A percentile compares a stretch with the other conserved stretches of the same genome.
phyloP scores from a whole-genome alignment of 2,113 vertebrate species.

The Mustelus asterias region DNA sequence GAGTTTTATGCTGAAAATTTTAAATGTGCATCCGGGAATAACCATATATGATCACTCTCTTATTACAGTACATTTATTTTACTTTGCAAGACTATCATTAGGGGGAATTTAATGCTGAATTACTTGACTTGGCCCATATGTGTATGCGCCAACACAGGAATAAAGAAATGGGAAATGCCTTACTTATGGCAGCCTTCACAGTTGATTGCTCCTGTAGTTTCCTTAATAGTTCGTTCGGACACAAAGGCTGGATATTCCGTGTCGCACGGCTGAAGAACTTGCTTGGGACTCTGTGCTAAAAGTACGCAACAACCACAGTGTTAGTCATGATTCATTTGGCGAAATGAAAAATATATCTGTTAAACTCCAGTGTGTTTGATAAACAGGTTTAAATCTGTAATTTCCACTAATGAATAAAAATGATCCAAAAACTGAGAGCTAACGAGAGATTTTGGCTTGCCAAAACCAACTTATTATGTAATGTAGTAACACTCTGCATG shows the following conservation, averaged over 20 bases:
- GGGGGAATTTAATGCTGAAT: not conserved
- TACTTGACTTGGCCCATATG: not conserved
- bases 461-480: not conserved
- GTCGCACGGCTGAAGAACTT: conserved; percentile 87
- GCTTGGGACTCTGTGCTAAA: conserved; percentile 78
- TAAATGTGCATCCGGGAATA: not conserved
- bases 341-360: not conserved
- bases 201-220: conserved; percentile 86
- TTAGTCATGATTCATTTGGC: not conserved
- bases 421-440: not conserved
- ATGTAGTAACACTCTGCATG: not conserved
- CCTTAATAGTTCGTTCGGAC: conserved; percentile 97
- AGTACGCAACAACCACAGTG: conserved; percentile 21
- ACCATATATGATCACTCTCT: not conserved
- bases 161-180: conserved; percentile 41
- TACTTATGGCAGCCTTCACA: conserved; percentile 96
- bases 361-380: not conserved
- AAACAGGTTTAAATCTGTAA: not conserved
- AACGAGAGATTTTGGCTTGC: not conserved
- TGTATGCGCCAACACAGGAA: not conserved
- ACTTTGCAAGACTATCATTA: not conserved
- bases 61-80: not conserved
- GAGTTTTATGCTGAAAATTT: not conserved
- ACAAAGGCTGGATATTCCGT: conserved; percentile 95
- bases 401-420: not conserved